Conservation (phyloP, 92 coral and sea anemone species). For the Bergia puertoricense region DNA sequence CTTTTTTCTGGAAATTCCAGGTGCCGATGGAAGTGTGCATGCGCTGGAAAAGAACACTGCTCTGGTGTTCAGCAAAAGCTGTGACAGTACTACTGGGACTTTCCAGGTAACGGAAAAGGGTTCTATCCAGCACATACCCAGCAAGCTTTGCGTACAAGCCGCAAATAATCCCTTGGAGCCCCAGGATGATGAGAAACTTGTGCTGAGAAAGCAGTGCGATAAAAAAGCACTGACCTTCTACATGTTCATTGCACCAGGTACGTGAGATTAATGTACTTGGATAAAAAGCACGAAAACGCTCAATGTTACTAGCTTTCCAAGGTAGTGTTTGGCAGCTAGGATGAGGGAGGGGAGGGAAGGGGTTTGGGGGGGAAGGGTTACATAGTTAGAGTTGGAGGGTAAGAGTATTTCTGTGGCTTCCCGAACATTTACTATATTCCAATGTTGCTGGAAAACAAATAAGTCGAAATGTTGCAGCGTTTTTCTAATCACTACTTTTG, state of each 20-base stretch:
- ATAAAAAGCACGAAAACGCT: too few relatives aligned
- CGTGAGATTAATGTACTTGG: background rate
- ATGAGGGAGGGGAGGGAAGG: too few relatives aligned
- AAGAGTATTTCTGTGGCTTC: too few relatives aligned
- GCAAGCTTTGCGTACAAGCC: conserved; percentile 45
- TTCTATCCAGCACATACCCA: conserved; percentile 38
- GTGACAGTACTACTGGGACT: conserved; percentile 36
- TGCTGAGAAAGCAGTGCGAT: conserved; percentile 32
- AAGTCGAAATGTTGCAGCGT: too few relatives aligned
- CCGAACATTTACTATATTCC: too few relatives aligned
- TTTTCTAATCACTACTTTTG: too few relatives aligned
- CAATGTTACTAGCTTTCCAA: too few relatives aligned
- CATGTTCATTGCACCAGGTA: conserved; percentile 18
- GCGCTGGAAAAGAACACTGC: conserved; percentile 26
- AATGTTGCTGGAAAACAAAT: too few relatives aligned
- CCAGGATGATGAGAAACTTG: conserved; percentile 36
- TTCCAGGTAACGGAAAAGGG: conserved; percentile 27
- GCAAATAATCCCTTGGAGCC: conserved; percentile 32
- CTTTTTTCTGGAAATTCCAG: background rate
- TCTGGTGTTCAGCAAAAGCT: conserved; percentile 31
- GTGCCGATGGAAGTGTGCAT: conserved; percentile 42
- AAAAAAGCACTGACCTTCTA: conserved; percentile 1
- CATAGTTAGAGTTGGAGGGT: too few relatives aligned
- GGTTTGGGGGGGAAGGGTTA: too few relatives aligned
- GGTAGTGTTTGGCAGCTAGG: too few relatives aligned